A percentile compares a stretch with the other conserved stretches of the same genome.
These are phyloP conservation scores for Dermolepida albohirtum DNA, from an alignment of 2,888 invertebrate genomes.

Conservation along the genomic window DNA sequence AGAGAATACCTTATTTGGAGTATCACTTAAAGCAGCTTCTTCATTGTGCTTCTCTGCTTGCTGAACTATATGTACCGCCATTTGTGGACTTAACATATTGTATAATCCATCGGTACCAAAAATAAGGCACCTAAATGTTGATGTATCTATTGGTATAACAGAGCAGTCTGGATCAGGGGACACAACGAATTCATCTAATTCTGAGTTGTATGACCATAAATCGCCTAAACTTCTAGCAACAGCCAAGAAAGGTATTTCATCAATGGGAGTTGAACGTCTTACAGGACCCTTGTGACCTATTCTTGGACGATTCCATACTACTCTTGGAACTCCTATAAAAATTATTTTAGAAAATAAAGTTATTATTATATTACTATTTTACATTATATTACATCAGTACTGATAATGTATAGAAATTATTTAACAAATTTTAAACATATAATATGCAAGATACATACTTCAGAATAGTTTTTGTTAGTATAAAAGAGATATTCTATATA, in stretches of 20 bases:
- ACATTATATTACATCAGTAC: too few species aligned
- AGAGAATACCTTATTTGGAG: constrained; percentile 52
- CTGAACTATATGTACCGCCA: constrained; percentile 86
- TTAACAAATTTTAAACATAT: too few species aligned
- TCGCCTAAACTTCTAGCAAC: constrained; percentile 97
- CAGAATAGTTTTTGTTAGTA: too few species aligned
- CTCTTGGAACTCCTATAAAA: constrained; percentile 84
- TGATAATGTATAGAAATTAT: too few species aligned
- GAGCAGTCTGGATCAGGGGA: constrained; percentile 97
- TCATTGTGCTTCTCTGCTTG: constrained; percentile 86
- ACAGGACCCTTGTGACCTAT: constrained; percentile 89
- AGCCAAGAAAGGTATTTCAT: constrained; percentile 95
- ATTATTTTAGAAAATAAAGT: background rate
- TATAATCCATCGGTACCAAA: constrained; percentile 97
- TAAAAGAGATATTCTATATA: too few species aligned
- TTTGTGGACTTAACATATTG: constrained; percentile 91
- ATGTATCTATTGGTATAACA: constrained; percentile 84
- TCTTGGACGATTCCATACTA: constrained; percentile 96
- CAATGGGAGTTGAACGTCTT: constrained; percentile 88
- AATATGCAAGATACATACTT: too few species aligned
- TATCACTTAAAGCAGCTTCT: constrained; percentile 68
- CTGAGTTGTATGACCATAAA: constrained; percentile 96
- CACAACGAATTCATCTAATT: constrained; percentile 93
- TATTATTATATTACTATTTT: background rate
- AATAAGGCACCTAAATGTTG: constrained; percentile 85